Percentiles rank a stretch among this genome's conserved stretches.
Conservation (phyloP, 2,888 invertebrate genomes). For the Pandemis heparana region DNA sequence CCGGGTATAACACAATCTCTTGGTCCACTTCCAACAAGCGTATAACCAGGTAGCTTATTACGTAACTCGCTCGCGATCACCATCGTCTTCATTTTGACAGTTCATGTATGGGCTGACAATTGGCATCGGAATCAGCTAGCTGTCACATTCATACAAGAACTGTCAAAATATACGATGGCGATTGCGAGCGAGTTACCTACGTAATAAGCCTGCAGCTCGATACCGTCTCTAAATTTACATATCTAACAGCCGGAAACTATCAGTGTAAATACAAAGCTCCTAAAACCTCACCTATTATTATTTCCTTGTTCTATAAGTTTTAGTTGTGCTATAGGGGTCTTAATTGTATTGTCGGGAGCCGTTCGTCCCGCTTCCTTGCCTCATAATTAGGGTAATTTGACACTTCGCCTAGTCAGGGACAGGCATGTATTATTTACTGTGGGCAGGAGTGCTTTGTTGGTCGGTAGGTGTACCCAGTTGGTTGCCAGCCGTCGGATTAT, state of each 20-base stretch:
- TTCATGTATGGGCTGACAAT: too few species aligned
- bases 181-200: too few species aligned
- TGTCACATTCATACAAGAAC: too few species aligned
- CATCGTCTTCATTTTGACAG: too few species aligned
- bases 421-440: conserved; percentile 63
- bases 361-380: conserved; percentile 41
- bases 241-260: not conserved
- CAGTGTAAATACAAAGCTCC: conserved; percentile 3
- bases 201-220: too few species aligned
- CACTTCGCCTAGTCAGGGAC: conserved; percentile 45
- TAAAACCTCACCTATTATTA: conserved; percentile 16
- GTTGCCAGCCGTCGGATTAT: not conserved
- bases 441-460: conserved; percentile 15
- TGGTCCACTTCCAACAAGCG: not conserved
- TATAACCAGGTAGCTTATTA: too few species aligned
- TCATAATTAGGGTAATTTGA: conserved; percentile 43
- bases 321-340: conserved; percentile 36
- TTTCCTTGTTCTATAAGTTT: conserved; percentile 15
- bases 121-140: too few species aligned
- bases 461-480: not conserved
- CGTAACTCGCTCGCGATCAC: too few species aligned
- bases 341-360: conserved; percentile 39
- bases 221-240: conserved; percentile 1
- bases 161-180: too few species aligned
- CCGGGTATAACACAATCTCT: too few species aligned